Conservation (phyloP, 2,888 invertebrate species). For the Cryptus viduatorius region DNA sequence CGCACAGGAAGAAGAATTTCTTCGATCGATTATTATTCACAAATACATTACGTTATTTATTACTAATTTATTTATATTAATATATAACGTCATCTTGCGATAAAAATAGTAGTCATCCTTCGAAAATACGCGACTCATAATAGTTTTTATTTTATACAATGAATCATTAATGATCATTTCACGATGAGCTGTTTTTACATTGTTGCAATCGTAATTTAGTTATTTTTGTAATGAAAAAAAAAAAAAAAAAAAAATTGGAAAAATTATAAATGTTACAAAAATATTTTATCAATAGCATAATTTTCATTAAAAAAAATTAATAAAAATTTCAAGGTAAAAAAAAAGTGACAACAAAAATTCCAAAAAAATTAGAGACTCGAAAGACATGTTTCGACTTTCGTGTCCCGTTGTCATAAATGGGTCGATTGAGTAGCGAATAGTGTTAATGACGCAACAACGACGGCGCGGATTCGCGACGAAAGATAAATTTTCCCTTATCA, state of each 20-base stretch:
- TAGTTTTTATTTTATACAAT: neutral
- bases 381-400: neutral
- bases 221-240: neutral
- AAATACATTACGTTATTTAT: slow-evolving; percentile 12
- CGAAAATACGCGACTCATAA: too few species aligned
- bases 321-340: too few species aligned
- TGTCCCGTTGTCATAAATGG: neutral
- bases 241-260: neutral
- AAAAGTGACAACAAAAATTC: too few species aligned
- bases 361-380: neutral
- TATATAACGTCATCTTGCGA: neutral
- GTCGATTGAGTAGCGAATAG: neutral
- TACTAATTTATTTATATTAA: neutral
- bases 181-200: neutral
- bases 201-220: neutral
- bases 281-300: neutral
- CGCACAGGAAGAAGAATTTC: neutral
- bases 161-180: neutral
- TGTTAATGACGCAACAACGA: slow-evolving; percentile 46
- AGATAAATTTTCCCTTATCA: slow-evolving; percentile 61
- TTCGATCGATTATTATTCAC: neutral
- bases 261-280: neutral
- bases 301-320: too few species aligned
- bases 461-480: slow-evolving; percentile 51
- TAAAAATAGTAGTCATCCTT: neutral